phyloP scores from a whole-genome alignment of 1,140 invertebrate genomes.

The Leucophenga varia region DNA sequence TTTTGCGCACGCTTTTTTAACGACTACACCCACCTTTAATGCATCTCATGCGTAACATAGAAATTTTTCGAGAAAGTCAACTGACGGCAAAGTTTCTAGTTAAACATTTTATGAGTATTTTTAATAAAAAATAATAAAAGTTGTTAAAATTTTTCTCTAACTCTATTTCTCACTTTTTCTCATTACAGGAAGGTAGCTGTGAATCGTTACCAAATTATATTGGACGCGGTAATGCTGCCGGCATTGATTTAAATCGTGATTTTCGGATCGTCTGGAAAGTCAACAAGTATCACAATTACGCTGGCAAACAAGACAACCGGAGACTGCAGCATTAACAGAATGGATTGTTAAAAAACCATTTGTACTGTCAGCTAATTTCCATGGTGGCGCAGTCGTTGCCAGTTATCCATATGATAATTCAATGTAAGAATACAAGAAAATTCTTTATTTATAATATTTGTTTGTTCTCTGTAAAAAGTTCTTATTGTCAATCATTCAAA shows the following conservation, averaged over 20 bases:
- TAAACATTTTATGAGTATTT: too few species aligned
- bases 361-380: slow-evolving; percentile 87
- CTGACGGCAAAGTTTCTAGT: too few species aligned
- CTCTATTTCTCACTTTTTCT: slow-evolving; percentile 1
- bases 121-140: too few species aligned
- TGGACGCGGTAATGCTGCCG: slow-evolving; percentile 78
- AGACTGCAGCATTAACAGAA: slow-evolving; percentile 88
- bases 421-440: slow-evolving; percentile 61
- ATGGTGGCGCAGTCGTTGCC: slow-evolving; percentile 88
- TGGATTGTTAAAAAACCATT: slow-evolving; percentile 86
- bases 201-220: slow-evolving; percentile 66
- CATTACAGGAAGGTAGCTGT: slow-evolving; percentile 75
- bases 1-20: too few species aligned
- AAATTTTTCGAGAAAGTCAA: too few species aligned
- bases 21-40: too few species aligned
- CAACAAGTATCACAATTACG: slow-evolving; percentile 35
- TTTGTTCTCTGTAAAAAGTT: too few species aligned
- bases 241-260: slow-evolving; percentile 82
- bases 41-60: too few species aligned
- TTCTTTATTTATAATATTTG: too few species aligned
- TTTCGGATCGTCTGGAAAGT: slow-evolving; percentile 81
- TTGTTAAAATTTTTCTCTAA: neutral
- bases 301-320: slow-evolving; percentile 70
- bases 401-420: slow-evolving; percentile 88
- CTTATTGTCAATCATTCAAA: too few species aligned